Base-by-base conservation (phyloP, 2,797 vertebrate species). In the Sebastes umbrosus region DNA sequence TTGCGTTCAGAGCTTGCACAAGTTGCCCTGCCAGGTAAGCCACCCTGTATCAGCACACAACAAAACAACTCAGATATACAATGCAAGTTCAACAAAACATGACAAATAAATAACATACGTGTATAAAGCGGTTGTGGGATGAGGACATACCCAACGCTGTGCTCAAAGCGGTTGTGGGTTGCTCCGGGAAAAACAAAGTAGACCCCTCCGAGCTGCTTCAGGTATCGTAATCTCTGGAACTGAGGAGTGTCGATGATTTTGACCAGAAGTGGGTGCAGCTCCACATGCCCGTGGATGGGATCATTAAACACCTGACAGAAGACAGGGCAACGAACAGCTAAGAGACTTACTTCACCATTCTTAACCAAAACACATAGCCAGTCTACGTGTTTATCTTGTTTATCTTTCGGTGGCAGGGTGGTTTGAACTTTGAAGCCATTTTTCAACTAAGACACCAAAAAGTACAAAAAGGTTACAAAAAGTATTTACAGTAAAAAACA, bases 251-350 rank as follows among this genome's bases (percentile, higher is more conserved):
- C 97, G 0, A 99, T 97, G 93, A 99, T 97, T 14, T 59, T 88
- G 69, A 99, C 79, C 2, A 99, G 96, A n/a, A 99, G 96, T 97
- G 97, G 13, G 55, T 98, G 98, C 4, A 99, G 64, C 77, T 97
- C 97, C 76, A 99, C 95, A 46, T 99, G 98, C 2, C 98, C 98
- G 0, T 99, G 98, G 79, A 99, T 95, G 4, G 98, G 97, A 89
- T 99, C 98, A 0, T 99, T 99, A 78, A 99, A 97, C 32, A 99
- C 97, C 98, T 99, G 88, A 8, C 1, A 63, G 9, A 82, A 75
- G 43, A 69, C 25, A 59, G 6, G 52, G 72, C 14, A 66, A 14
- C 4, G 43, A 46, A 76, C 9, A 31, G 2, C 1, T 10, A 11
- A n/a, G 9, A 77, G 2, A 9, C 9, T 46, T 2, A 63, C 3